phyloP scores from a whole-genome alignment of 1,140 invertebrate genomes.

The Ceratosolen fusciceps region DNA sequence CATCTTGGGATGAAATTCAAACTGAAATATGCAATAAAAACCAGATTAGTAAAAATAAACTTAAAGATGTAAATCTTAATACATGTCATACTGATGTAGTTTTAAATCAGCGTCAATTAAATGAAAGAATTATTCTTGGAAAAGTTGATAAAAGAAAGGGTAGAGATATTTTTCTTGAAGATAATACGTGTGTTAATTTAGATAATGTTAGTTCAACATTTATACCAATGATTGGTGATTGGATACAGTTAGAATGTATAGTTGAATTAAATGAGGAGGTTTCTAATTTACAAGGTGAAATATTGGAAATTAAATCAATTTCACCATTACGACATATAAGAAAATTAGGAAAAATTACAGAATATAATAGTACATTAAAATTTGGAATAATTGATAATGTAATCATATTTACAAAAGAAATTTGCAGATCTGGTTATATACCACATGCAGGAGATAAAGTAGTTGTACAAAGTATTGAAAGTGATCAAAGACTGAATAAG shows the following conservation, averaged over 20 bases:
- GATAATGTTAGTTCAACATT: slow-evolving; percentile 72
- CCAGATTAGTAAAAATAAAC: not conserved
- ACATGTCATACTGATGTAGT: not conserved
- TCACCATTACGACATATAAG: slow-evolving; percentile 72
- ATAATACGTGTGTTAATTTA: slow-evolving; percentile 70
- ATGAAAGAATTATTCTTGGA: slow-evolving; percentile 69
- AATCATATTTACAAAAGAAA: slow-evolving; percentile 73
- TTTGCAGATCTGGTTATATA: slow-evolving; percentile 71
- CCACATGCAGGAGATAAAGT: slow-evolving; percentile 74
- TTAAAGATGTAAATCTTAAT: not conserved
- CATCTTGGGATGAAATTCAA: slow-evolving; percentile 47
- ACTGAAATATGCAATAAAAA: not conserved
- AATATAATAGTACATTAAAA: slow-evolving; percentile 67
- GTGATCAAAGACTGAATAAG: slow-evolving; percentile 73
- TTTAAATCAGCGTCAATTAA: slow-evolving; percentile 58
- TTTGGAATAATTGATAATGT: slow-evolving; percentile 71
- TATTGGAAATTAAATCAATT: slow-evolving; percentile 74
- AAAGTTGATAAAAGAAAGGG: slow-evolving; percentile 71
- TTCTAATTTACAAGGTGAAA: slow-evolving; percentile 69
- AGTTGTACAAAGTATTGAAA: slow-evolving; percentile 77
- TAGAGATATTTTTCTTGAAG: slow-evolving; percentile 70
- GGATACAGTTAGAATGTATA: slow-evolving; percentile 74
- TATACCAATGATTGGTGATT: slow-evolving; percentile 76
- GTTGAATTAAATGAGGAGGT: slow-evolving; percentile 72
- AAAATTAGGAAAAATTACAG: slow-evolving; percentile 70